These are phyloP conservation scores for Corticium candelabrum DNA, from an alignment of 37 sponge, comb jelly and placozoan species.

Conservation along the genomic window DNA sequence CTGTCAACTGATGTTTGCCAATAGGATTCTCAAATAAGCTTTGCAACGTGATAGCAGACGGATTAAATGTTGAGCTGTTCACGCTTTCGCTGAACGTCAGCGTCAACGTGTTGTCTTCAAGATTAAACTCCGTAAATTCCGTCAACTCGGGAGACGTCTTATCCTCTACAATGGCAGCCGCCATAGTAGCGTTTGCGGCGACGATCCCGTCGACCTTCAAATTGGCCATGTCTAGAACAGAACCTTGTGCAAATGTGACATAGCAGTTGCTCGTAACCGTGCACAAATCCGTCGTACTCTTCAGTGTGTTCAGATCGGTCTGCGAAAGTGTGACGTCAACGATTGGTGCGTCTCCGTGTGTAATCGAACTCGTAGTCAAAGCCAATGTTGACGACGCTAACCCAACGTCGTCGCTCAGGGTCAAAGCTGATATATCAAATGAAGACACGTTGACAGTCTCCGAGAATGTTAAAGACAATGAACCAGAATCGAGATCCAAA, in stretches of 20 bases:
- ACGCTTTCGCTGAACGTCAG: constrained; percentile 56
- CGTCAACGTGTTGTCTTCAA: background rate
- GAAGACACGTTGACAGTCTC: constrained; percentile 78
- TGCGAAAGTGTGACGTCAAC: constrained; percentile 28
- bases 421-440: constrained; percentile 29
- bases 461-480: constrained; percentile 56
- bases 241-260: background rate
- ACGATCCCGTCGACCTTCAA: background rate
- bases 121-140: constrained; percentile 1
- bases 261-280: background rate
- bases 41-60: constrained; percentile 44
- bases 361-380: constrained; percentile 41
- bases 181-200: background rate
- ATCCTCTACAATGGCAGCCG: background rate
- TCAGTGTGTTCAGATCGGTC: background rate
- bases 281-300: background rate
- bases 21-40: background rate
- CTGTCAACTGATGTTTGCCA: constrained; percentile 21
- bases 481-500: constrained; percentile 59
- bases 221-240: background rate
- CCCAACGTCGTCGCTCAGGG: constrained; percentile 52
- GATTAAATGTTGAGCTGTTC: constrained; percentile 24
- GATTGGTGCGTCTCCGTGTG: constrained; percentile 32
- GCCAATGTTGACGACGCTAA: constrained; percentile 26
- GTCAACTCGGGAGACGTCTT: background rate